Base-by-base conservation (phyloP, 2,888 invertebrate genomes). In the Creontiades dilutus region DNA sequence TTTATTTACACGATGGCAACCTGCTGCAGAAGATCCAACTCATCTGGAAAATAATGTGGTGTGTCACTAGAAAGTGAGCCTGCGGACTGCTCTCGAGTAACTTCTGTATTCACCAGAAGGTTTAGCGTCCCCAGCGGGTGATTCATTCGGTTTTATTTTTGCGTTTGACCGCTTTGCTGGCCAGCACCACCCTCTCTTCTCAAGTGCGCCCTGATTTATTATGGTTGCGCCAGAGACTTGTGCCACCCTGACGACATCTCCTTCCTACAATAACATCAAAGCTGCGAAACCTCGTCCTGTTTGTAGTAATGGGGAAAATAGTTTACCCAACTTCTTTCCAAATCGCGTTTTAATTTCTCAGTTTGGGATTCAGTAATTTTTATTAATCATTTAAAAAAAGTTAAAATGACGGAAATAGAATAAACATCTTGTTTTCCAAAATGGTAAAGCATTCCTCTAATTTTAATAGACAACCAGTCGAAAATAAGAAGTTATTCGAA, bases 81-180 rank as follows among this genome's bases (percentile, higher is more conserved):
- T 37, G 37, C 37, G 7, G 37, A 37, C 37, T 2, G 2, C 37
- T 37, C 37, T 37, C 37, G 7, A 23, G 23, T 13, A 12, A 14
- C 23, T 46, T 78, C 78, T n/a, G 46, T 47, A 47, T 14, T 14
- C 46, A 5, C 19, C 52, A 82, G 55, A 52, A 82, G 55, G 52
- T 23, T 52, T 55, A 19, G 55, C 55, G 82, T 16, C 52, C 52
- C 46, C 12, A 52, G 16, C 48, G 16, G 48, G 23, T 82, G 82
- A 52, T 52, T 82, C 82, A 52, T 48, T 82, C 82, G 16, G 82
- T 82, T 81, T 82, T 82, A 82, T 82, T 82, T 82, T 52, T 19
- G 37, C 19, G 28, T 82, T 48, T 47, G 27, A 82, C 82, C 82
- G 82, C 52, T 52, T 52, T 82, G 12, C 19, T 37, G 82, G 82